These are phyloP conservation scores for Falco peregrinus DNA, from an alignment of 2,797 vertebrate genomes.

Conservation along the genomic window DNA sequence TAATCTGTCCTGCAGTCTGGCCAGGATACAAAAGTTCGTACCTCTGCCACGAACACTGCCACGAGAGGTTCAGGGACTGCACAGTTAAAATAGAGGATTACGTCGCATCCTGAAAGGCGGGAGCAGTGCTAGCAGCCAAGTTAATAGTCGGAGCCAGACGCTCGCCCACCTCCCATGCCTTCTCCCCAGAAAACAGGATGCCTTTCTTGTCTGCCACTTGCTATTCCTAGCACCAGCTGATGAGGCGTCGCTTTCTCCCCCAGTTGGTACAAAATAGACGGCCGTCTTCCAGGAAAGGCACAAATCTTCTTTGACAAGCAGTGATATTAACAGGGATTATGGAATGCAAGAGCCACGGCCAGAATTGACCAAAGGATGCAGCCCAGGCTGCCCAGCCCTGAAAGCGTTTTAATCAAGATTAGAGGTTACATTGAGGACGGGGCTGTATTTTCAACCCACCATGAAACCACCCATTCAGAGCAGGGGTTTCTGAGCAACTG, in stretches of 20 bases:
- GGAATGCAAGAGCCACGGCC: background rate
- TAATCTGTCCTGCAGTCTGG: background rate
- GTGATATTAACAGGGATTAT: constrained; percentile 62
- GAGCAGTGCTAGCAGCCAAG: background rate
- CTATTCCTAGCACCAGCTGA: constrained; percentile 15
- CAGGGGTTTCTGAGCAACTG: background rate
- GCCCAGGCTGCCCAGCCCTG: background rate
- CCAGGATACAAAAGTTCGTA: background rate
- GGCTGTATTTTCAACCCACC: background rate
- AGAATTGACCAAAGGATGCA: background rate
- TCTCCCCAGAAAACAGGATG: constrained; percentile 26
- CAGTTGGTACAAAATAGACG: background rate
- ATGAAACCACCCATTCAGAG: background rate
- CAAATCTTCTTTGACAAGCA: constrained; percentile 63
- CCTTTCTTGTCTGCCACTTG: background rate
- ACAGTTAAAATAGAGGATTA: background rate
- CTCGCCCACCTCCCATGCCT: background rate
- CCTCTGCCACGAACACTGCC: background rate
- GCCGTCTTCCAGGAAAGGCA: constrained; percentile 52
- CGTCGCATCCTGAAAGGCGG: background rate
- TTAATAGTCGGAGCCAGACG: background rate
- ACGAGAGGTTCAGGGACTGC: background rate
- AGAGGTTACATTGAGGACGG: background rate
- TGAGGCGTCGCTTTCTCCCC: background rate
- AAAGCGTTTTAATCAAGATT: constrained; percentile 34